phyloP scores from a whole-genome alignment of 2,113 vertebrate genomes.

The Genyomyrus donnyi region DNA sequence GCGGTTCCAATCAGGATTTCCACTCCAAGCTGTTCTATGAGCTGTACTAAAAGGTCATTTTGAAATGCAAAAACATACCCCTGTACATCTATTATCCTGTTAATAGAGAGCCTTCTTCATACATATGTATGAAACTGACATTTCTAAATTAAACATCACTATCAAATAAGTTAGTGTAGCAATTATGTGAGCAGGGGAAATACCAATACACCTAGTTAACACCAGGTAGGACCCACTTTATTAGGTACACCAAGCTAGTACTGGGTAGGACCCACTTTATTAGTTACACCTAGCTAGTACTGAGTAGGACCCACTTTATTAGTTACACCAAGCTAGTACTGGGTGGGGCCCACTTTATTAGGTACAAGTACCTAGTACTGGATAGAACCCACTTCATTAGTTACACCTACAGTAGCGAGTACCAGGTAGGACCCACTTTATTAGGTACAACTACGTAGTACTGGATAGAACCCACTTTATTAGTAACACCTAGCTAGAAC shows the following conservation, averaged over 20 bases:
- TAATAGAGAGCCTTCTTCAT: conserved; percentile 31
- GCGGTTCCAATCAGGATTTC: neutral
- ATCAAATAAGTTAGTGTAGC: conserved; percentile 32
- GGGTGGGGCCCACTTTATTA: neutral
- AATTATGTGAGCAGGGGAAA: conserved; percentile 15
- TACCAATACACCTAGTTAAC: neutral
- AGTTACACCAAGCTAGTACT: neutral
- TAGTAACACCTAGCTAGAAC: neutral
- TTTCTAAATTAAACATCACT: conserved; percentile 44
- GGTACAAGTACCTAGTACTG: neutral
- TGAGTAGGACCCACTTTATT: neutral
- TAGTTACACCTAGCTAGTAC: neutral
- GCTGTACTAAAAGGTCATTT: conserved; percentile 37
- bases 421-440: neutral
- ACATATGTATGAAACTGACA: conserved; percentile 44
- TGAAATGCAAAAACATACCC: conserved; percentile 30
- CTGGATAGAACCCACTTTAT: neutral
- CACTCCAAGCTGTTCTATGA: conserved; percentile 12
- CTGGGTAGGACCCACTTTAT: too few relatives aligned
- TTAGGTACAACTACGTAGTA: neutral
- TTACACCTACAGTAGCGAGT: neutral
- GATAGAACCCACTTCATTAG: neutral
- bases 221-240: neutral
- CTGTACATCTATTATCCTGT: conserved; percentile 20
- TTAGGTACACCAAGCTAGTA: neutral